These are phyloP conservation scores for Cacajao melanocephalus DNA, from an alignment of 2,797 vertebrate genomes.

Conservation along the genomic window DNA sequence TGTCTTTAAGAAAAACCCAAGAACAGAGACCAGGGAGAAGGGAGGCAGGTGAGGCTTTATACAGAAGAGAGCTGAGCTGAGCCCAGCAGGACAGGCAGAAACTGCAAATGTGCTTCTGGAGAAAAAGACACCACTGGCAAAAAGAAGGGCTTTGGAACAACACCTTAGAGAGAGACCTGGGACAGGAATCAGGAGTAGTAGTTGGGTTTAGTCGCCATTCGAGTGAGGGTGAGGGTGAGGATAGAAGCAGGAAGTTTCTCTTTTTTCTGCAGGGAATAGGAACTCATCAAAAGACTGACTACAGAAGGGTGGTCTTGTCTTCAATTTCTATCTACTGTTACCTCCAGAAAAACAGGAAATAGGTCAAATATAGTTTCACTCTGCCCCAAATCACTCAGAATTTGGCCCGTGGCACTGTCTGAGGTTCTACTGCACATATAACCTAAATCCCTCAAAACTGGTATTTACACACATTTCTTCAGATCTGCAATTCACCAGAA, in stretches of 20 bases:
- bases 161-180: not conserved
- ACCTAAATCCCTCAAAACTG: not conserved
- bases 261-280: not conserved
- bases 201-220: fast-evolving
- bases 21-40: not conserved
- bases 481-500: constrained; percentile 12
- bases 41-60: not conserved
- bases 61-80: not conserved
- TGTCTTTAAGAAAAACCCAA: not conserved
- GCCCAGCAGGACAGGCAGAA: not conserved
- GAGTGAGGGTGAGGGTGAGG: not conserved
- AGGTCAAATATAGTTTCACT: not conserved
- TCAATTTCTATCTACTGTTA: not conserved
- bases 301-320: not conserved
- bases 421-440: not conserved
- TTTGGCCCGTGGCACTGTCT: not conserved
- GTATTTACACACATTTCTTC: not conserved
- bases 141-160: too few relatives aligned
- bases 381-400: not conserved
- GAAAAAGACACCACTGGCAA: not conserved
- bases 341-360: not conserved
- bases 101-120: not conserved
- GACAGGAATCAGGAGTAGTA: not conserved
- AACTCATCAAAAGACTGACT: not conserved
- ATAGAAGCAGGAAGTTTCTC: not conserved